Evolutionary conservation across 64 coral and sea anemone species (phyloP).

Genomic region (Hydrozoanthus tunicans): DNA sequence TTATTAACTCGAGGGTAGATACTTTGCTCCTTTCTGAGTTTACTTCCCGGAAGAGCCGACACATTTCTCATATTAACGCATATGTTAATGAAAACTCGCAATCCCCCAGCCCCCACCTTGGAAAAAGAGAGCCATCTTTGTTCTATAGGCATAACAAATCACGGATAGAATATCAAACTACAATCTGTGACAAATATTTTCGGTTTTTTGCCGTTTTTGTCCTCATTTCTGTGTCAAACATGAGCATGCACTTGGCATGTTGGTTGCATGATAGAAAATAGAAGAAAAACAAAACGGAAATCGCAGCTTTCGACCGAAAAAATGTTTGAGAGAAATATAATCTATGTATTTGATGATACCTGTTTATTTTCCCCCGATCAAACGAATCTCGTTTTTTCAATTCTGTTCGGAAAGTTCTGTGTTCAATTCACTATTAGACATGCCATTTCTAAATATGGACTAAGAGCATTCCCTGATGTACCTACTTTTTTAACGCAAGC

Average conservation of each 20-base stretch:
- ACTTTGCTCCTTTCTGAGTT: too few relatives aligned
- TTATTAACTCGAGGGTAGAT: too few relatives aligned
- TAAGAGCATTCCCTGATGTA: neutral
- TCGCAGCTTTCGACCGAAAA: neutral
- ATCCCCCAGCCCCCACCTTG: too few relatives aligned
- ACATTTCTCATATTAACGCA: too few relatives aligned
- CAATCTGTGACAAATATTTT: too few relatives aligned
- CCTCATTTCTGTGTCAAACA: neutral
- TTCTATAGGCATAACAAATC: too few relatives aligned
- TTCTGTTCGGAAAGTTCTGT: conserved; percentile 22
- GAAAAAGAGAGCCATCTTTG: too few relatives aligned
- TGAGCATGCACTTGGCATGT: neutral
- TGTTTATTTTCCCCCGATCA: conserved; percentile 30
- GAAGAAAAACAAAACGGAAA: neutral
- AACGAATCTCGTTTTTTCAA: conserved; percentile 6
- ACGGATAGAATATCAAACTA: too few relatives aligned
- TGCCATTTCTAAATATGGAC: neutral
- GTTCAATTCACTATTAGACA: neutral
- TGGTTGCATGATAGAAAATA: neutral
- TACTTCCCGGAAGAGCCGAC: too few relatives aligned
- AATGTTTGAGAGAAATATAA: neutral
- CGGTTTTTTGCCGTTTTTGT: too few relatives aligned
- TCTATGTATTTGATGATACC: neutral
- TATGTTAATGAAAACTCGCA: too few relatives aligned
- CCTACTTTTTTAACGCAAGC: too few relatives aligned